Evolutionary conservation across 2,888 invertebrate species (phyloP).

Genomic region (Aporophyla lueneburgensis): DNA sequence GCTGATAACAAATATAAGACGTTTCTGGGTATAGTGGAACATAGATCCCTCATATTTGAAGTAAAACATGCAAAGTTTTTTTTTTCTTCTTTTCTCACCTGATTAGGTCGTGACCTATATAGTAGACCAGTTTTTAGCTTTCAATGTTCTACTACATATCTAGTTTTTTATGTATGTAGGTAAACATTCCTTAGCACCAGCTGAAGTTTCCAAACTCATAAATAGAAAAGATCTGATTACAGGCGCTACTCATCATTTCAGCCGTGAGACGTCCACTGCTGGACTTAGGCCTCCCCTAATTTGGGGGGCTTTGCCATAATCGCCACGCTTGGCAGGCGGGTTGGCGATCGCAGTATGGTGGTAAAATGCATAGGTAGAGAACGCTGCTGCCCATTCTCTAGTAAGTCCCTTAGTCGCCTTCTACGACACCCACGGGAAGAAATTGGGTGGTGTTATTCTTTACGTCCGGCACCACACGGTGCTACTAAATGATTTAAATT

Average conservation of each 20-base stretch:
- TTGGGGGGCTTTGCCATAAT: too few relatives aligned
- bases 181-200: conserved; percentile 14
- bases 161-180: conserved; percentile 18
- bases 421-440: too few relatives aligned
- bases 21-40: conserved; percentile 42
- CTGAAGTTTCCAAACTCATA: conserved; percentile 30
- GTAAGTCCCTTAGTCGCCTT: too few relatives aligned
- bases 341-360: too few relatives aligned
- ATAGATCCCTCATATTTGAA: background rate
- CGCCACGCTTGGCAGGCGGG: too few relatives aligned
- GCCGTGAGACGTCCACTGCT: too few relatives aligned
- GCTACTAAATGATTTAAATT: conserved; percentile 22
- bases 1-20: conserved; percentile 43
- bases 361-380: too few relatives aligned
- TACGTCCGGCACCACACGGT: too few relatives aligned
- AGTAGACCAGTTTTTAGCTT: conserved; percentile 18
- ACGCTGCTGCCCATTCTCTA: too few relatives aligned
- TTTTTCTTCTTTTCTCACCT: background rate
- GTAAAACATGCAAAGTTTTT: background rate
- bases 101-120: conserved; percentile 3
- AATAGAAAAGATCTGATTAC: conserved; percentile 10
- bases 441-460: too few relatives aligned
- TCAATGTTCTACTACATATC: conserved; percentile 24
- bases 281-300: too few relatives aligned
- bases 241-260: too few relatives aligned